These are phyloP conservation scores for Syrrhaptes paradoxus DNA, from an alignment of 2,113 vertebrate species.

Conservation along the genomic window DNA sequence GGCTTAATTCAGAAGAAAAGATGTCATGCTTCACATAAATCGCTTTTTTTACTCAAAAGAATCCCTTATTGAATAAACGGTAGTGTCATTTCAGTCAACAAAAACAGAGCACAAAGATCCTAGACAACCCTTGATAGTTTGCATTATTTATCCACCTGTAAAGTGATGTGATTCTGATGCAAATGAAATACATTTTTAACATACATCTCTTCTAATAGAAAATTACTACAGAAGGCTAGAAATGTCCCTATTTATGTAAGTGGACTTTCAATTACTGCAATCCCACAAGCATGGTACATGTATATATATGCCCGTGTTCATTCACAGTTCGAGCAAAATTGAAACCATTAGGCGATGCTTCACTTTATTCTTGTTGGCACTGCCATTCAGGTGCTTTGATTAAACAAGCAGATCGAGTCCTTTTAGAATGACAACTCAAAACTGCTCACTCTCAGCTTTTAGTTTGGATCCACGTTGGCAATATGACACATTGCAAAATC, in stretches of 20 bases:
- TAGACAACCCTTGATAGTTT: background rate
- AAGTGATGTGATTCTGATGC: slow-evolving; percentile 32
- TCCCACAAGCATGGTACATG: slow-evolving; percentile 1
- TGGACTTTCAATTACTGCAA: slow-evolving; percentile 35
- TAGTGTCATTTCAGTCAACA: slow-evolving; percentile 17
- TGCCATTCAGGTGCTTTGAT: background rate
- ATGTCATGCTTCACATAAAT: slow-evolving; percentile 21
- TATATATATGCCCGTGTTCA: background rate
- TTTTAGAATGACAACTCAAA: slow-evolving; percentile 31
- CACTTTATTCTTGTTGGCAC: slow-evolving; percentile 23
- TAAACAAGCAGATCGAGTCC: background rate
- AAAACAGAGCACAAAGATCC: background rate
- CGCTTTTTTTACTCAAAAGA: slow-evolving; percentile 1
- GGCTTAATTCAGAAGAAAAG: slow-evolving; percentile 44
- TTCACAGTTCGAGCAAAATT: background rate
- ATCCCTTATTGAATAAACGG: background rate
- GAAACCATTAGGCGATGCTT: background rate
- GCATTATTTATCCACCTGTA: slow-evolving; percentile 38
- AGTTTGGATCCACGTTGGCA: slow-evolving; percentile 4
- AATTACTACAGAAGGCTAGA: slow-evolving; percentile 36
- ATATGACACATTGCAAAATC: slow-evolving; percentile 10
- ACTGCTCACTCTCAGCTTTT: background rate
- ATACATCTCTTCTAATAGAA: slow-evolving; percentile 33
- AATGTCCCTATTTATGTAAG: slow-evolving; percentile 20
- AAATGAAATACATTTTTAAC: slow-evolving; percentile 39